Conservation (phyloP, 2,797 vertebrate species). For the Lagocephalus sceleratus region DNA sequence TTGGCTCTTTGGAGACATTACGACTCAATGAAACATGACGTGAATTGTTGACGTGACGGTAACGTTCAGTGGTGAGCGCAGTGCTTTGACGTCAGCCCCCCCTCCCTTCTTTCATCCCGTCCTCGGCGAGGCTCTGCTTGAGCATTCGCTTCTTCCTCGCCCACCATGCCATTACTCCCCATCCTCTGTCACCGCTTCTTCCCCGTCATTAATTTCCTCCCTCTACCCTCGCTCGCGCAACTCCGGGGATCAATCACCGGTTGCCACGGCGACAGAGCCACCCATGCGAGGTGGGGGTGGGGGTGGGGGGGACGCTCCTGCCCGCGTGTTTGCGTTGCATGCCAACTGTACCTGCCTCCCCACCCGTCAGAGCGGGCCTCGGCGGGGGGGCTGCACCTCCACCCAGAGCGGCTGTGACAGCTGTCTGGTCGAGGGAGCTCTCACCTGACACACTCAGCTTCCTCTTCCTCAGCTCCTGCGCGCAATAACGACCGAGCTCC, state of each 20-base stretch:
- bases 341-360: conserved; percentile 43
- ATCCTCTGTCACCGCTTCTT: conserved; percentile 27
- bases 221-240: conserved; percentile 53
- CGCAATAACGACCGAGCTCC: conserved; percentile 57
- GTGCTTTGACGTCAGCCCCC: conserved; percentile 30
- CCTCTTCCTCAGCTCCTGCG: conserved; percentile 47
- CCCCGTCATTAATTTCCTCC: conserved; percentile 58
- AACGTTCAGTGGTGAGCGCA: conserved; percentile 12
- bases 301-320: background rate
- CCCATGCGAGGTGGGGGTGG: conserved; percentile 51
- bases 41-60: too few species aligned
- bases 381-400: conserved; percentile 26
- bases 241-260: conserved; percentile 71
- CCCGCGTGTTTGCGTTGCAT: conserved; percentile 8
- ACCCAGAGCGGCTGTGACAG: conserved; percentile 57
- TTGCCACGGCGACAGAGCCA: conserved; percentile 70
- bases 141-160: conserved; percentile 37
- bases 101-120: conserved; percentile 43
- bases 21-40: too few species aligned
- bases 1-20: too few species aligned
- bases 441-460: conserved; percentile 61
- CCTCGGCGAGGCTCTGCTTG: conserved; percentile 23
- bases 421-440: conserved; percentile 59
- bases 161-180: conserved; percentile 32
- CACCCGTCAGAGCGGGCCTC: conserved; percentile 42